Percentiles rank a stretch among this genome's conserved stretches.
These are phyloP conservation scores for Protaetia brevitarsis DNA, from an alignment of 1,140 invertebrate species.

Conservation along the genomic window DNA sequence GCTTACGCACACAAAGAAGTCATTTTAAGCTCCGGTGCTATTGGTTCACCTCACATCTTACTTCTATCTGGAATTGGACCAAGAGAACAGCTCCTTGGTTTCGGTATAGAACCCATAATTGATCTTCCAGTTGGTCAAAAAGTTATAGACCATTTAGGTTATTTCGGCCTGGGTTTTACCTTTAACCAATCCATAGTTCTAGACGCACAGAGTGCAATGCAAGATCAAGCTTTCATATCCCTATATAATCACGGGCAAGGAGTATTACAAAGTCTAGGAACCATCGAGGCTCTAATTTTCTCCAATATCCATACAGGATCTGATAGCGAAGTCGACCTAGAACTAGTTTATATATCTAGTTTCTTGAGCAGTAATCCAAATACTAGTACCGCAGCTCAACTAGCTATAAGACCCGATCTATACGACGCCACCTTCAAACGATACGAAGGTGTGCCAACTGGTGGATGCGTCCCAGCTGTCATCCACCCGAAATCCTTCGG, in stretches of 20 bases:
- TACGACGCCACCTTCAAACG: not conserved
- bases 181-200: constrained; percentile 26
- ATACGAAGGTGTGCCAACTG: not conserved
- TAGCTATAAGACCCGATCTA: constrained; percentile 25
- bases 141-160: constrained; percentile 53
- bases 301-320: constrained; percentile 38
- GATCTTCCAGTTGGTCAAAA: constrained; percentile 55
- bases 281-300: constrained; percentile 53
- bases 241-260: constrained; percentile 36
- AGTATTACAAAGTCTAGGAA: constrained; percentile 46
- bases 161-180: constrained; percentile 40
- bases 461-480: not conserved
- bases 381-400: constrained; percentile 29
- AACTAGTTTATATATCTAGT: constrained; percentile 53
- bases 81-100: constrained; percentile 51
- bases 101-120: constrained; percentile 44
- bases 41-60: constrained; percentile 83
- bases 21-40: constrained; percentile 76
- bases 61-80: constrained; percentile 79
- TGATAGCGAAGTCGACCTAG: constrained; percentile 57
- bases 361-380: constrained; percentile 34
- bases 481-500: not conserved
- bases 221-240: constrained; percentile 27
- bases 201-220: not conserved
- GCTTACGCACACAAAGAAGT: constrained; percentile 78